Base-by-base conservation (phyloP, 2,888 invertebrate species). In the Anarsia innoxiella region DNA sequence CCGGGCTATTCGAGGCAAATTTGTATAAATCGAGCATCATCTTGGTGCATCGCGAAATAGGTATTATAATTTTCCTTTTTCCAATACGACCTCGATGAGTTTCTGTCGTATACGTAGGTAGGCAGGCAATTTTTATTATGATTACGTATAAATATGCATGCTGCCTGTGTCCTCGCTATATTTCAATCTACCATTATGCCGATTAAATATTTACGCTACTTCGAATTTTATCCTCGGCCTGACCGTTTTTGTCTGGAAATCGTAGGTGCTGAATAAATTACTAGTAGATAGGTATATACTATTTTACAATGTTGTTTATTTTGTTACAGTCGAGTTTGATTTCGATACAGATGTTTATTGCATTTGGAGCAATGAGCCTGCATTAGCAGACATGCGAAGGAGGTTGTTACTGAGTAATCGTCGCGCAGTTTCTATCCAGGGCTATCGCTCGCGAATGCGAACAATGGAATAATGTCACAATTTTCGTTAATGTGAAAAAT, bases 321-420 rank as follows among this genome's bases (percentile, higher is more conserved):
- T 26, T 32, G 48, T 52, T 41, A 44, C 43, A 37, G 41, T 39
- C 32, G 46, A 42, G 46, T 51, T 51, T 50, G 52, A 49, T 53
- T 54, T 53, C 48, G 49, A 51, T 53, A 46, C 46, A 53, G 48
- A 49, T 57, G 54, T 56, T 55, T 53, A 56, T 56, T 56, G 52
- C 53, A 42, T 50, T 53, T 47, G 46, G 47, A 46, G 46, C 49
- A 53, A 49, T 47, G 48, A 52, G 53, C 49, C 50, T 54, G 55
- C 53, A 48, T 59, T 58, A 59, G 51, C 56, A 40, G 59, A 54
- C 53, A 51, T 47, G 55, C 56, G 56, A 45, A 45, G 48, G 55
- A 49, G 54, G 59, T 51, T 47, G 53, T 58, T 56, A 54, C 53
- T 66, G 63, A 64, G 59, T 61, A 60, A 62, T 60, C 47, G 48